Evolutionary conservation across 2,113 vertebrate genomes (phyloP).

Genomic region (Ardeotis arabs): DNA sequence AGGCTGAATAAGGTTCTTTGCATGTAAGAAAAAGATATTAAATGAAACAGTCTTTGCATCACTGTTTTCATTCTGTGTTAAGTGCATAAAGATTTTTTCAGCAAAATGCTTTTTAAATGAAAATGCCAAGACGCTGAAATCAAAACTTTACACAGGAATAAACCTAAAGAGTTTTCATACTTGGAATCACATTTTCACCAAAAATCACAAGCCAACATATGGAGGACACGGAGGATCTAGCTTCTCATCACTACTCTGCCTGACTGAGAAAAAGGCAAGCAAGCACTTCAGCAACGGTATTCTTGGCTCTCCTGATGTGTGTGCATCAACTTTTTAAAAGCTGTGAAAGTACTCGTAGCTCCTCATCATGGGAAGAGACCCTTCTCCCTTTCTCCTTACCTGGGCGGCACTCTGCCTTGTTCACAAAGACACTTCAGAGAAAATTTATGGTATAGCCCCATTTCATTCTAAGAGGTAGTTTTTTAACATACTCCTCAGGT

Average conservation of each 20-base stretch:
- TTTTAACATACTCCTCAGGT: neutral
- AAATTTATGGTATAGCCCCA: accelerated
- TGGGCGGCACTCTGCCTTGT: accelerated
- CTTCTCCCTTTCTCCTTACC: neutral
- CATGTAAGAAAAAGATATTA: neutral
- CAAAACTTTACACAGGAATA: constrained; percentile 6
- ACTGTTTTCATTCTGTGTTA: constrained; percentile 28
- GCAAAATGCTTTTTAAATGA: neutral
- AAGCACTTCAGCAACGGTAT: neutral
- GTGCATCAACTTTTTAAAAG: neutral
- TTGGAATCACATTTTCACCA: neutral
- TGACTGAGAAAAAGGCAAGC: neutral
- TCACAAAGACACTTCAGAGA: neutral
- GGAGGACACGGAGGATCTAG: neutral
- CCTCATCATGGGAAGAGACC: neutral
- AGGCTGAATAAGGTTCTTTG: neutral
- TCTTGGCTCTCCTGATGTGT: neutral
- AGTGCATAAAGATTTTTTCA: constrained; percentile 15
- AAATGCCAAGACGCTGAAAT: neutral
- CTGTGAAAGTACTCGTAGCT: neutral
- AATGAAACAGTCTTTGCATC: constrained; percentile 17
- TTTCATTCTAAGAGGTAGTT: neutral
- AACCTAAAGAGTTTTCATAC: constrained; percentile 46
- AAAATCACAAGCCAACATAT: constrained; percentile 7
- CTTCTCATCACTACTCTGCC: neutral